Percentiles rank a stretch among this genome's conserved stretches.
Evolutionary conservation across 1,140 invertebrate species (phyloP).

Genomic region (Bombus consobrinus): DNA sequence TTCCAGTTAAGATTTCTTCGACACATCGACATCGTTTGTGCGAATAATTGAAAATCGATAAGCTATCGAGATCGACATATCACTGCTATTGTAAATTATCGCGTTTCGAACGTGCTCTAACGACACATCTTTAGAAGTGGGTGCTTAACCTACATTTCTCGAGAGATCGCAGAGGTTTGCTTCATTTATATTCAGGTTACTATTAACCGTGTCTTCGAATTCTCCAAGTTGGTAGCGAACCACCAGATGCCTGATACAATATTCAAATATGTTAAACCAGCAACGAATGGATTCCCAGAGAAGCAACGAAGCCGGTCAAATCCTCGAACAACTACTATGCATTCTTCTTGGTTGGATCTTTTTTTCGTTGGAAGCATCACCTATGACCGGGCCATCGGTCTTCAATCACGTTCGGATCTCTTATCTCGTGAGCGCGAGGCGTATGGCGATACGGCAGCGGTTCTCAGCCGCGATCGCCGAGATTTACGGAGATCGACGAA

Average conservation of each 20-base stretch:
- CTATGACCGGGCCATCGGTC: constrained; percentile 58
- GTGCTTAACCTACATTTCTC: constrained; percentile 14
- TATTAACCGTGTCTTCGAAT: neutral
- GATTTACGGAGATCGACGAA: constrained; percentile 58
- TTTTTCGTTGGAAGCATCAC: neutral
- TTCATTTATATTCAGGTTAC: neutral
- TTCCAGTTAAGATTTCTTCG: neutral
- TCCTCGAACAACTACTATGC: neutral
- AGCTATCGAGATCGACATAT: neutral
- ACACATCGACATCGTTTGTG: neutral
- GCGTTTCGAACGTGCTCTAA: neutral
- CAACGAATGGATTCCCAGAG: neutral
- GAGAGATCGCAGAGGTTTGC: neutral
- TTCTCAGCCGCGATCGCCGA: constrained; percentile 47
- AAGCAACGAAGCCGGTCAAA: neutral
- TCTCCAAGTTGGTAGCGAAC: neutral
- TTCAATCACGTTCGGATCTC: constrained; percentile 70
- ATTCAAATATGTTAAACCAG: constrained; percentile 26
- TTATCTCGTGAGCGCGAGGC: constrained; percentile 61
- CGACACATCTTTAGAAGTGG: neutral
- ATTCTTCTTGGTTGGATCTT: constrained; percentile 5
- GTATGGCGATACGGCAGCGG: constrained; percentile 53
- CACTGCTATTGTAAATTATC: neutral
- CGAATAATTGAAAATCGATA: neutral
- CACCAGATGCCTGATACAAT: neutral